Evolutionary conservation across 2,888 invertebrate genomes (phyloP).

Genomic region (Tineola bisselliella): DNA sequence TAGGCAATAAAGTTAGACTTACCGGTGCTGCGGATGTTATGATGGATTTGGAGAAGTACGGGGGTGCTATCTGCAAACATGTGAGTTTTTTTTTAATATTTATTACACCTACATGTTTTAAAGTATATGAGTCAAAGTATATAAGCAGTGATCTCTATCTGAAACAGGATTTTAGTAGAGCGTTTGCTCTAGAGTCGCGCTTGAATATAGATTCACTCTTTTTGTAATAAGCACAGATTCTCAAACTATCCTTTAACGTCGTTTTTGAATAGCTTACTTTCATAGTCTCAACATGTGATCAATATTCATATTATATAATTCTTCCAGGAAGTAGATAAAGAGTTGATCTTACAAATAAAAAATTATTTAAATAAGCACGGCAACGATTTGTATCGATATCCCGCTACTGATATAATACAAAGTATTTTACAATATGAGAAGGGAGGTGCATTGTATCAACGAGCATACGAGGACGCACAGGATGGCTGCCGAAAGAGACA

Average conservation of each 20-base stretch:
- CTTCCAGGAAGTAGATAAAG: conserved; percentile 52
- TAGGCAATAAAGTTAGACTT: conserved; percentile 74
- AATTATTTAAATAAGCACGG: conserved; percentile 72
- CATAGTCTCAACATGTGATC: not conserved
- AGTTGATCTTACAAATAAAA: conserved; percentile 61
- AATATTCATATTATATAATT: conserved; percentile 15
- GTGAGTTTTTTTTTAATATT: conserved; percentile 47
- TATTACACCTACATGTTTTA: too few relatives aligned
- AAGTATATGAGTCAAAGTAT: too few relatives aligned
- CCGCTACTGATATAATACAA: conserved; percentile 73
- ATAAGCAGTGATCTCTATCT: too few relatives aligned
- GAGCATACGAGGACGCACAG: conserved; percentile 62
- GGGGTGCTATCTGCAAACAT: conserved; percentile 61
- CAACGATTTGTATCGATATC: conserved; percentile 69
- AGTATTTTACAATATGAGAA: conserved; percentile 73
- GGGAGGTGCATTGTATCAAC: conserved; percentile 65
- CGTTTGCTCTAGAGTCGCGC: too few relatives aligned
- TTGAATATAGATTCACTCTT: too few relatives aligned
- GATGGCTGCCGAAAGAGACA: conserved; percentile 48
- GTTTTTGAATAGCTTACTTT: too few relatives aligned
- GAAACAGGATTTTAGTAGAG: too few relatives aligned
- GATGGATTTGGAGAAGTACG: conserved; percentile 73
- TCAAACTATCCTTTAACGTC: too few relatives aligned
- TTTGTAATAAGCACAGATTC: too few relatives aligned
- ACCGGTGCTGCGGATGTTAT: conserved; percentile 76